Percentiles rank a stretch among this genome's conserved stretches.
These are phyloP conservation scores for Poecilobothrus nobilitatus DNA, from an alignment of 2,888 invertebrate genomes.

Conservation along the genomic window DNA sequence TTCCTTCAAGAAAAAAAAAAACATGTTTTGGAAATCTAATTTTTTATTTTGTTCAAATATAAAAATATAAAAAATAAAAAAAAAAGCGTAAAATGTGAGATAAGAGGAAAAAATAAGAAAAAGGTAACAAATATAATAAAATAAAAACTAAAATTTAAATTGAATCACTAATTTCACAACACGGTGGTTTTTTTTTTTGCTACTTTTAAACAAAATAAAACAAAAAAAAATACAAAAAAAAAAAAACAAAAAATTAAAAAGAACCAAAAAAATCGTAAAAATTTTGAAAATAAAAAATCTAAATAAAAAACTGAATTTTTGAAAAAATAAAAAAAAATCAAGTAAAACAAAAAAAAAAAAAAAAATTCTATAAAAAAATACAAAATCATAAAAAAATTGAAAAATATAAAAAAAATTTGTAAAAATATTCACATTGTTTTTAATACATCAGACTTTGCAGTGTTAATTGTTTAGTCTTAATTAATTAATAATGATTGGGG, in stretches of 20 bases:
- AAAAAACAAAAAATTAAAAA: neutral
- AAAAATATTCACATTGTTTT: neutral
- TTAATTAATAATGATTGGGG: too few relatives aligned
- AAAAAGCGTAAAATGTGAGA: too few relatives aligned
- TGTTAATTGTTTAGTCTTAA: too few relatives aligned
- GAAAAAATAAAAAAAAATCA: neutral
- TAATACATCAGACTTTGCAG: too few relatives aligned
- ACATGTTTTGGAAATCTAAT: too few relatives aligned
- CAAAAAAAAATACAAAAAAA: neutral
- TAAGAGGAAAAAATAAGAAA: too few relatives aligned
- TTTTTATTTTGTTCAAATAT: too few relatives aligned
- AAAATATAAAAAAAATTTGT: neutral
- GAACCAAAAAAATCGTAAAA: constrained; percentile 6
- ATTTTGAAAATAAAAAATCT: neutral
- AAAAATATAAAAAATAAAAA: too few relatives aligned
- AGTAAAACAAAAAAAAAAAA: neutral
- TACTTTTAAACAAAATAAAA: neutral
- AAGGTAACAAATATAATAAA: too few relatives aligned
- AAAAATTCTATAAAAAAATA: neutral
- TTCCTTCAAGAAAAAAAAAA: too few relatives aligned
- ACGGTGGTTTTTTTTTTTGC: neutral
- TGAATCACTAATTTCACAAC: too few relatives aligned
- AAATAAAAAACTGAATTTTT: neutral
- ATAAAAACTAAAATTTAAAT: too few relatives aligned
- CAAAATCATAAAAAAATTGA: neutral